Evolutionary conservation across 2,113 vertebrate species (phyloP), one percentile per base, ranked within the genome.

Genomic region (Brienomyrus longianalis): DNA sequence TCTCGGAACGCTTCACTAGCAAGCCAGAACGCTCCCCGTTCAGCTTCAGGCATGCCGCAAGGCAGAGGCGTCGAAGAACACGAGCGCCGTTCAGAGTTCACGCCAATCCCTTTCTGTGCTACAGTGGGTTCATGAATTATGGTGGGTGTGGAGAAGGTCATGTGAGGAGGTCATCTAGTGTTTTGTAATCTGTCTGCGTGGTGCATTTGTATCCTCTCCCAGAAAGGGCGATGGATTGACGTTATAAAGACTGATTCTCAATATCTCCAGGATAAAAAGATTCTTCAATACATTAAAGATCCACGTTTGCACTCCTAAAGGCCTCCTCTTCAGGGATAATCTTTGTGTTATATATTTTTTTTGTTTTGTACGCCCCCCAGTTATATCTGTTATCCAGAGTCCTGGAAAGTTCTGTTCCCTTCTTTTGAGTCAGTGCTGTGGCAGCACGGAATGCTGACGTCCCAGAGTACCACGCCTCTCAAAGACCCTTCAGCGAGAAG

Each of bases 131-230:
- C 70, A 43, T 80, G 74, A 80, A 39, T 51, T 56, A 89, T 54
- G 62, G 88, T 70, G 39, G 50, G 23, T 89, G 89, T 80, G 51
- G 54, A 70, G 89, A 92, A 93, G 90, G 90, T 92, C 89, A 93
- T 89, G 86, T 91, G 89, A 90, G 92, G 90, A 92, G 88, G 56
- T 13, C 21, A n/a, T 21, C 39, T 45, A 31, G 3, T 39, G 83
- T 91, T 85, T 52, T 91, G 89, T 89, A 90, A 91, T 91, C 89
- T 48, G 47, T 86, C 52, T 89, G n/a, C 54, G 31, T 89, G 51
- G 48, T 90, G 83, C 39, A n/a, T 43, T n/a, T 1, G 27, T 91
- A 74, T 91, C 88, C 48, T 88, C 85, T 83, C 66, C 43, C 17
- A 17, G 74, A 43, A 80, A 77, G 31, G 70, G 77, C 19, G 47